Percentiles rank a stretch among this genome's conserved stretches.
These are phyloP conservation scores for Thunnus thynnus DNA, from an alignment of 2,113 vertebrate species.

Conservation along the genomic window DNA sequence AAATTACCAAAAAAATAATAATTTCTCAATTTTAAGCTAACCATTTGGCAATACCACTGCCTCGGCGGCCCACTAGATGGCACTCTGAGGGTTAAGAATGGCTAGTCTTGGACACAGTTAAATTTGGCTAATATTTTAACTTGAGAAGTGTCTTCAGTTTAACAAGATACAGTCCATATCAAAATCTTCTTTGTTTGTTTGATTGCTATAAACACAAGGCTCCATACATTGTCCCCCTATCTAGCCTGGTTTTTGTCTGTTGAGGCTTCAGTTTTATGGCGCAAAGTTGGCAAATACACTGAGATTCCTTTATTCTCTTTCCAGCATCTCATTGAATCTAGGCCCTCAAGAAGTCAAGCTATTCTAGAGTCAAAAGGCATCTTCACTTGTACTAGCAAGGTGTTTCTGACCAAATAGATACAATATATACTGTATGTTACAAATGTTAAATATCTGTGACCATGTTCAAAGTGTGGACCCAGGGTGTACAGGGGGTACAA, in stretches of 20 bases:
- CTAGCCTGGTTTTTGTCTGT: too few relatives aligned
- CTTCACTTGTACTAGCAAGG: too few relatives aligned
- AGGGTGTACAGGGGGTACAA: not conserved
- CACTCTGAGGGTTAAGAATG: too few relatives aligned
- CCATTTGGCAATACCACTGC: too few relatives aligned
- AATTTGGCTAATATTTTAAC: too few relatives aligned
- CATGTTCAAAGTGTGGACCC: not conserved
- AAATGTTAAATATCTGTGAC: constrained; percentile 15
- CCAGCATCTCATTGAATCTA: not conserved
- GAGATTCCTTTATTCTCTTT: not conserved
- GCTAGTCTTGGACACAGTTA: too few relatives aligned
- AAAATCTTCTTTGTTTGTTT: not conserved
- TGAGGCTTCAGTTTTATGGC: not conserved
- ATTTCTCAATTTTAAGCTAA: too few relatives aligned
- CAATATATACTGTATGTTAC: not conserved
- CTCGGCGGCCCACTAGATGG: too few relatives aligned
- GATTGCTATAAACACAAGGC: not conserved
- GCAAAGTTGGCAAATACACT: not conserved
- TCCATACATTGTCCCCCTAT: not conserved
- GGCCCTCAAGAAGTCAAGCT: not conserved
- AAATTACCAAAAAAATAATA: too few relatives aligned
- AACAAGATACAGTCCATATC: too few relatives aligned
- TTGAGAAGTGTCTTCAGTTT: not conserved
- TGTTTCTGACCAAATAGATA: constrained; percentile 1
- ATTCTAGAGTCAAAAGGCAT: not conserved